Conservation (phyloP, 2,113 vertebrate species). For the Bufo bufo region DNA sequence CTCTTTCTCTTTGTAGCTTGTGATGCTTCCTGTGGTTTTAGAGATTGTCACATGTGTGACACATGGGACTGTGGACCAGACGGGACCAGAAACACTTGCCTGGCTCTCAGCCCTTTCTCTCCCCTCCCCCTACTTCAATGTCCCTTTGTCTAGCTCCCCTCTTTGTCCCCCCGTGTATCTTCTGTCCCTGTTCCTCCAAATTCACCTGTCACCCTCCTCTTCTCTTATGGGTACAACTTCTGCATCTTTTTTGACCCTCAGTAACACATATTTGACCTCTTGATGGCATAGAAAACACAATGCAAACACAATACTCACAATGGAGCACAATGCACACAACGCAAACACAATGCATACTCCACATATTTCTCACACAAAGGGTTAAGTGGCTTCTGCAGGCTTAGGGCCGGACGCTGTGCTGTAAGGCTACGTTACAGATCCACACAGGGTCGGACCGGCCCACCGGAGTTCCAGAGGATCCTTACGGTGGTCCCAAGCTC, state of each 20-base stretch:
- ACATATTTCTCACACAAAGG: constrained; percentile 13
- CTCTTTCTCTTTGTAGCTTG: constrained; percentile 34
- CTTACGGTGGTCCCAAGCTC: no score
- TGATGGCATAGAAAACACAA: not conserved
- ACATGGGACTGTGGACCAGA: constrained; percentile 50
- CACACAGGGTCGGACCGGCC: no score
- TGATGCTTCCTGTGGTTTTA: constrained; percentile 28
- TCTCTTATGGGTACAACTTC: not conserved
- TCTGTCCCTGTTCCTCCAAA: constrained; percentile 8
- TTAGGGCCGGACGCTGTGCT: no score
- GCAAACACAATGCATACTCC: not conserved
- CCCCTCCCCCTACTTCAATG: constrained; percentile 4
- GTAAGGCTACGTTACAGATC: no score
- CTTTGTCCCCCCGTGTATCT: not conserved
- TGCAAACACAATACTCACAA: not conserved
- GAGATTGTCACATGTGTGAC: constrained; percentile 43
- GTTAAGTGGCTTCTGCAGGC: not conserved
- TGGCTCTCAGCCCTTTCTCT: not conserved
- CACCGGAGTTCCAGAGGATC: no score
- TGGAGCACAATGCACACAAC: no score
- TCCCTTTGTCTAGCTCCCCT: constrained; percentile 29
- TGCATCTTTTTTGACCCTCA: not conserved
- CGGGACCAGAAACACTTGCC: constrained; percentile 8
- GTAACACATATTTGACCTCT: constrained; percentile 15
- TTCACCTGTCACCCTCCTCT: constrained; percentile 43